Conservation (phyloP, 2,888 invertebrate species). For the Campaea margaritaria region DNA sequence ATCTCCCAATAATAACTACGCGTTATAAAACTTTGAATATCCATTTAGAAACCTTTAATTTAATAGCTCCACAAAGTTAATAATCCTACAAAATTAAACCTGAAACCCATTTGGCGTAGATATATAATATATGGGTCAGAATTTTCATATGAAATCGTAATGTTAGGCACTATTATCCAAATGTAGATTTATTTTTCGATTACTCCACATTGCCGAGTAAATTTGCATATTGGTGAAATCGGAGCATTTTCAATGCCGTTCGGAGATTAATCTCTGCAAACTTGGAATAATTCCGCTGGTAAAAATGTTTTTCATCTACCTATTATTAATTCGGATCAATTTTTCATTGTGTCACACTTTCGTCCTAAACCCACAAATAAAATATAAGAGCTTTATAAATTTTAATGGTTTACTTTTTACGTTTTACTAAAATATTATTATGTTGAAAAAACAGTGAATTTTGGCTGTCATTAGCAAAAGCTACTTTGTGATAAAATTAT, state of each 20-base stretch:
- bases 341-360: too few relatives aligned
- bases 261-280: conserved; percentile 1
- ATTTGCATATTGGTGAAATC: conserved; percentile 15
- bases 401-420: too few relatives aligned
- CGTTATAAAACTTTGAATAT: too few relatives aligned
- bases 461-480: too few relatives aligned
- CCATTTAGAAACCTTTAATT: background rate
- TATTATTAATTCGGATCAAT: too few relatives aligned
- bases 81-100: conserved; percentile 9
- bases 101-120: conserved; percentile 5
- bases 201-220: conserved; percentile 12
- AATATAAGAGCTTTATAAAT: too few relatives aligned
- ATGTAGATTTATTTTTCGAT: conserved; percentile 19
- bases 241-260: background rate
- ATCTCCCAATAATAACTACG: too few relatives aligned
- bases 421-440: too few relatives aligned
- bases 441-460: too few relatives aligned
- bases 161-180: conserved; percentile 14
- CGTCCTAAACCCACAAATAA: too few relatives aligned
- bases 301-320: background rate
- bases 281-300: background rate
- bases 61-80: background rate
- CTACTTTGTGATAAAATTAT: too few relatives aligned
- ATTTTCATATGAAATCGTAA: background rate
- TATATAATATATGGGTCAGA: background rate